Evolutionary conservation across 2,888 invertebrate species (phyloP), one percentile per base, ranked within the genome.

Genomic region (Chouioia cunea): DNA sequence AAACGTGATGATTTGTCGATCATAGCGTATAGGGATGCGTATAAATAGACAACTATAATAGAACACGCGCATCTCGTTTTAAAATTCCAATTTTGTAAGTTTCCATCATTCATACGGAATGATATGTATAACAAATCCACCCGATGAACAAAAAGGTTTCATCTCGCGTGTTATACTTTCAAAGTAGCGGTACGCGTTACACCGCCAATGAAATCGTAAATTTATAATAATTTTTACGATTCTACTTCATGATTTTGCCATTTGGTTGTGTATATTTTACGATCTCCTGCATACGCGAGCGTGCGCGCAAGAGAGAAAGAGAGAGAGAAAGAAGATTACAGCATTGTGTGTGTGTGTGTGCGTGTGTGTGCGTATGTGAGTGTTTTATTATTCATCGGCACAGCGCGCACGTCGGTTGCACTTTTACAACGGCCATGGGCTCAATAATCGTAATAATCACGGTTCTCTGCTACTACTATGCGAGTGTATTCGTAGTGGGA

Each of bases 371-470:
- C 66, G 56, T 66, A 27, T 70, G 66, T 59, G 66, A 66, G 56
- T 64, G 59, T 70, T 73, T 66, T 70, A 73, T 73, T 73, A 73
- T 73, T 73, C 73, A 73, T 59, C 54, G 60, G 44, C 12, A 18
- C 16, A 18, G 16, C n/a, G 52, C 52, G 12, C 2, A 23, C 64
- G 43, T 18, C 36, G 63, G 27, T 27, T 18, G 43, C 62, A 22
- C 70, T 64, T 73, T 73, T 73, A 70, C 73, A 67, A 27, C 64
- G 65, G 48, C 66, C 70, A 22, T 50, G 70, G 73, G 67, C 70
- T 73, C 64, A 78, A 81, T 80, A 80, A 81, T 81, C 79, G 77
- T 79, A 81, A 81, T 81, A 81, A 80, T 81, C 79, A 76, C 76
- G 72, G 74, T n/a, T n/a, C n/a, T n/a, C n/a, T n/a, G n/a, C n/a